Base-by-base conservation (phyloP, 2,113 vertebrate species). In the Trachemys scripta region DNA sequence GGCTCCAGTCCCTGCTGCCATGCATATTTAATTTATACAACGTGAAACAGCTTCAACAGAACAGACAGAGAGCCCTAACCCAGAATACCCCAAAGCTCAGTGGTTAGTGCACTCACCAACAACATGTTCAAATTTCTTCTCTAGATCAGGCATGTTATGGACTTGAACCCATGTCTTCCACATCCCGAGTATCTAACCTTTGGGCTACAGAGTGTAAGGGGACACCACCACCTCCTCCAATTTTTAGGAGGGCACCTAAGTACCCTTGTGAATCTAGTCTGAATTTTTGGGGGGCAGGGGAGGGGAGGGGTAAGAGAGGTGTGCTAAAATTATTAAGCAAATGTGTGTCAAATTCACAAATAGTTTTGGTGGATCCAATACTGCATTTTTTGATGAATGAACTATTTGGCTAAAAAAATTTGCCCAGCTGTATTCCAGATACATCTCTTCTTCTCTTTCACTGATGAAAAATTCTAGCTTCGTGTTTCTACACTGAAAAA, bases 391-490 rank as follows among this genome's bases (percentile, higher is more conserved):
- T 82, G 84, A 57, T 65, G 11, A 79, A 88, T 90, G 59, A 94
- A 29, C 89, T 47, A 95, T 89, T 2, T 85, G 89, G 84, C 80
- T 69, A 93, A 96, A 97, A 85, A 49, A 27, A 89, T 50, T 20
- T 19, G 81, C 24, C 38, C 76, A 80, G 27, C 50, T 56, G 93
- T 59, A 86, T 69, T 69, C 65, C 17, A 69, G 17, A 69, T 19
- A 20, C 65, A 20, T 69, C 8, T 69, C 31, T n/a, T 69, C 16
- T 69, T 69, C 62, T 69, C 16, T n/a, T 69, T 69, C 65, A n/a
- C 35, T n/a, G 16, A 65, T 69, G 31, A 69, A 69, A 69, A 69
- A 69, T 38, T 69, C 65, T 69, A 69, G 65, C 17, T 69, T 69
- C 35, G 35, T 69, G 65, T 20, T 69, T 69, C 50, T 69, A 69